Base-by-base conservation (phyloP, 2,797 vertebrate species). In the Catharus ustulatus region DNA sequence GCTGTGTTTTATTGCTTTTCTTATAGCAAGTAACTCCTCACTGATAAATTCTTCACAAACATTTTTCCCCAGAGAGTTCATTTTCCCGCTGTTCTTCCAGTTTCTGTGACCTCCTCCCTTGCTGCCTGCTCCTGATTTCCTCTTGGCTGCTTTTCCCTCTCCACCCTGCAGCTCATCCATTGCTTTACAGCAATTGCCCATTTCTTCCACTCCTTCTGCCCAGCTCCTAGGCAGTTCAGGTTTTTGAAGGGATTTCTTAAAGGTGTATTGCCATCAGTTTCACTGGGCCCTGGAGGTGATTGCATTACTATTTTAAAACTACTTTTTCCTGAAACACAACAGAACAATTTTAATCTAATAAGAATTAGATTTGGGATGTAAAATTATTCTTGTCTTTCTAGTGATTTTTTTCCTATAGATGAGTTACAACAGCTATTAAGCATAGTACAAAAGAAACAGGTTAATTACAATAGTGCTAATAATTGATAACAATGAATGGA, bases 71-170 rank as follows among this genome's bases (percentile, higher is more conserved):
- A 24, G 59, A 81, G 80, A 69, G 45, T 76, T 90, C 12, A 62
- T 94, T 88, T 94, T 87, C 83, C 46, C 0, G 0, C 49, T 64
- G 34, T 76, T 90, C 38, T 76, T 42, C 71, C 45, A n/a, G n/a
- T 4, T 73, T 54, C 63, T 88, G 52, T 91, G 83, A 91, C 77
- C 74, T 94, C 74, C 89, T 95, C 89, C 89, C 83, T 91, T 74
- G 77, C 66, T 95, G 74, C 67, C 29, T 43, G 77, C 55, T 89
- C 82, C 80, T 0, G 0, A 21, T 88, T 96, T 97, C 89, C 93
- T 84, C 74, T 91, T 89, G 89, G 91, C 84, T 86, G 73, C 76
- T 81, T 87, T 82, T 91, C 42, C 66, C n/a, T 84, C 74, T 86
- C 91, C 52, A 72, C 87, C 74, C 91, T 71, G 34, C 52, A 94